Evolutionary conservation across 1,140 invertebrate genomes (phyloP), one percentile per base, ranked within the genome.

Genomic region (Frieseomelitta varia): DNA sequence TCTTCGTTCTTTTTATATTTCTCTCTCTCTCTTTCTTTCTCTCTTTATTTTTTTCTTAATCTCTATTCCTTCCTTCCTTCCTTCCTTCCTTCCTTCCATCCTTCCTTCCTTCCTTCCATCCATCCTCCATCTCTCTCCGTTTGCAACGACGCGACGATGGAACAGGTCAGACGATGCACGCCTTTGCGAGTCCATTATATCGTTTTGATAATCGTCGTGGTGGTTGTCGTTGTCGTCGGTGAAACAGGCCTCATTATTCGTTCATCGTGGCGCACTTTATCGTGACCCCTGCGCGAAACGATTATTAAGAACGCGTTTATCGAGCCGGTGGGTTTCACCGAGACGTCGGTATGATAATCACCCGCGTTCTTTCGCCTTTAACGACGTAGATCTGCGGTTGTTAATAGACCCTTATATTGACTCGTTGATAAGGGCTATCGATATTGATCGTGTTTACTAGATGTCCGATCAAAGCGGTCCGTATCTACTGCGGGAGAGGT

Each of bases 171-270:
- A 85, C 87, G 77, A 85, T 88, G 86, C 75, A 88, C 84, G 81
- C 67, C 86, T 85, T 85, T 76, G 68, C 71, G 47, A 68, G 71
- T 85, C 76, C 68, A 82, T 88, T 88, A 88, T 76, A 39, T 68
- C 83, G 77, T 81, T 76, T 73, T 80, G 77, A 80, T 72, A 71
- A 76, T 80, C 71, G 51, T 71, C 27, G n/a, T 65, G 47, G 51
- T 65, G 17, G 65, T 65, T 15, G 19, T 58, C 56, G 19, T 61
- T 21, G n/a, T 65, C 24, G 58, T 67, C 27, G 68, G 21, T 69
- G 24, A 63, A 55, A 73, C 12, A 53, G 30, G 47, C 14, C 56
- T 27, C 82, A 4, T 79, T 79, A 72, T 79, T 79, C 77, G 63
- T 79, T 84, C 68, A 73, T 72, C 77, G 53, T 17, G 21, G 47